Base-by-base conservation (phyloP, 2,113 vertebrate genomes). In the Eulemur rufifrons region DNA sequence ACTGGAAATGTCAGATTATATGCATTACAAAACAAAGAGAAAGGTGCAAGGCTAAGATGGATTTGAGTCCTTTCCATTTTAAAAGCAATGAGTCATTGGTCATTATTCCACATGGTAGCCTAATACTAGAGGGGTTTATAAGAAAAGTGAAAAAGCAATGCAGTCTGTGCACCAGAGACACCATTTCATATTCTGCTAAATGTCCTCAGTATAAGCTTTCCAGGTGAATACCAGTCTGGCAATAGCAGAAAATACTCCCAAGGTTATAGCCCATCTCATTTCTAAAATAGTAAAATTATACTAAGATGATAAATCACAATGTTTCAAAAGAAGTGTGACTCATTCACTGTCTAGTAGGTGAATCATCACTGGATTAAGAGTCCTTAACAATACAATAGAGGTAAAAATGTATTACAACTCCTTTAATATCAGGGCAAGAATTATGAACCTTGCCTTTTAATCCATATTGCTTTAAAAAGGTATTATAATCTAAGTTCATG, bases 371-470 rank as follows among this genome's bases (percentile, higher is more conserved):
- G 66, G 47, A 86, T 93, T 97, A 95, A 92, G 86, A 91, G 59
- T 86, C 34, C 66, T 69, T 50, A 90, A 68, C 37, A 94, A 91
- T 91, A 95, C 91, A 85, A 88, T 86, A 94, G 54, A 88, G 68
- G 32, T 94, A 96, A 89, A 85, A 97, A 97, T 90, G 29, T 84
- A 88, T 92, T 88, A 91, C 50, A 95, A 56, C 29, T 92, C 69
- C 94, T 91, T 95, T 39, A 92, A 87, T 86, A 97, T 80, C 94
- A 95, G 73, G 42, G 96, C 61, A 94, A 97, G 59, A 86, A 96
- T 96, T 87, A 37, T 84, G 5, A 97, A 96, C 27, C 29, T 90
- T 95, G 12, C 3, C 29, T 94, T 94, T 95, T 90, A 94, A 95
- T 78, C 54, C 23, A 82, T 90, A 82, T 84, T 95, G 47, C 66